Percentiles rank a stretch among this genome's conserved stretches.
Evolutionary conservation across 2,797 vertebrate genomes (phyloP).

Genomic region (Molossus alvarezi): DNA sequence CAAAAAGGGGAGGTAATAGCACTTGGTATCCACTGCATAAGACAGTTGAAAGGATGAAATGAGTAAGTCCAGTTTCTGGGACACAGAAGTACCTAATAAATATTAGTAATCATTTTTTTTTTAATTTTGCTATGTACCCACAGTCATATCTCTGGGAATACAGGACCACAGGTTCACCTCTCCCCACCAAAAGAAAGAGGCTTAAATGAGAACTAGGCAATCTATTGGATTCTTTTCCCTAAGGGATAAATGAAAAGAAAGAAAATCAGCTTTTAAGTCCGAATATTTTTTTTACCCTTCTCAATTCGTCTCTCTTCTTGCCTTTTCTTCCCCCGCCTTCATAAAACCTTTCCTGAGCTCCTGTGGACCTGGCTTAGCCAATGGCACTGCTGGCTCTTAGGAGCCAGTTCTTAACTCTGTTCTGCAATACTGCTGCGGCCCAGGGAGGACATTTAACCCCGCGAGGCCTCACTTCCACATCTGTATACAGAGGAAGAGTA

Average conservation of each 20-base stretch:
- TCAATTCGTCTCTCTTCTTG: not conserved
- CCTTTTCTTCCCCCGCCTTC: not conserved
- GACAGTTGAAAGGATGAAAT: not conserved
- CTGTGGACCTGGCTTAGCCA: not conserved
- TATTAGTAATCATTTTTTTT: not conserved
- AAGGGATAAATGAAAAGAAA: not conserved
- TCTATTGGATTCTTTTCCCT: not conserved
- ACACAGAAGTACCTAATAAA: not conserved
- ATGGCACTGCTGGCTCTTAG: not conserved
- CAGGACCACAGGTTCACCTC: not conserved
- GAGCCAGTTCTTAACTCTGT: not conserved
- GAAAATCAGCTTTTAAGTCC: not conserved
- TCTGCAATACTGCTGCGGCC: not conserved
- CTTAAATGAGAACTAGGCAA: conserved; percentile 31
- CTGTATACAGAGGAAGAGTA: not conserved
- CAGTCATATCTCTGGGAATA: not conserved
- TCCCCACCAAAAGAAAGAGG: conserved; percentile 17
- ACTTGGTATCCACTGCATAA: not conserved
- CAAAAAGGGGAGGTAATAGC: not conserved
- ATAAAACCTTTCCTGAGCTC: not conserved
- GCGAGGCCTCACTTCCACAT: not conserved
- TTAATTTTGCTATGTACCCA: not conserved
- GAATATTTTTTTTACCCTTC: not conserved
- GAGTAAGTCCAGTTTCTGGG: not conserved
- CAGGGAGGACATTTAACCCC: not conserved